phyloP scores from a whole-genome alignment of 2,797 vertebrate species.

The Neomorphus geoffroyi region DNA sequence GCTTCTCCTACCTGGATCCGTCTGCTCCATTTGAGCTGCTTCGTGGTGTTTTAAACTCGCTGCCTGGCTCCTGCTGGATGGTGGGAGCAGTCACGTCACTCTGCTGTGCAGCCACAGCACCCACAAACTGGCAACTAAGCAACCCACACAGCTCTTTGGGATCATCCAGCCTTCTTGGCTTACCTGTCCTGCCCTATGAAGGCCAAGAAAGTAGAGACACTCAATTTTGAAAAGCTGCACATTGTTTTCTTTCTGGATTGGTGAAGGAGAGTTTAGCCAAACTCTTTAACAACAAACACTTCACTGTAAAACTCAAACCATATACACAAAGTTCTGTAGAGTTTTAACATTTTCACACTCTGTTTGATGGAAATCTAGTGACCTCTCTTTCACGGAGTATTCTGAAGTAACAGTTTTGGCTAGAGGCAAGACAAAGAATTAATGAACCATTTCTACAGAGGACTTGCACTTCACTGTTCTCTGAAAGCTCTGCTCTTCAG shows the following conservation, averaged over 20 bases:
- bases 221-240: neutral
- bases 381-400: neutral
- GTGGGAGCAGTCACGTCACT: neutral
- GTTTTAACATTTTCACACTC: neutral
- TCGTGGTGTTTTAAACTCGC: neutral
- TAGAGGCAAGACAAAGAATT: conserved; percentile 38
- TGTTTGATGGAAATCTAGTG: neutral
- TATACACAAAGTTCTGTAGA: neutral
- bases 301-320: neutral
- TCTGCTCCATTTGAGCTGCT: neutral
- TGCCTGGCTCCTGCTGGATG: neutral
- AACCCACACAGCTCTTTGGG: neutral
- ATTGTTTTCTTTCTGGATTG: neutral
- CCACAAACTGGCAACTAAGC: neutral
- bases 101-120: neutral
- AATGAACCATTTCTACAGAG: conserved; percentile 72
- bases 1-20: neutral
- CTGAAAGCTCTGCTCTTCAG: conserved; percentile 78
- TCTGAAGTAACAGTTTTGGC: conserved; percentile 67
- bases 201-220: neutral
- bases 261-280: neutral
- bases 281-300: neutral
- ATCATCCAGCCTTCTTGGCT: neutral
- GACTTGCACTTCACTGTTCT: conserved; percentile 65
- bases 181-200: neutral